Percentiles rank a stretch among this genome's conserved stretches.
These are phyloP conservation scores for Opisthocomus hoazin DNA, from an alignment of 2,113 vertebrate species.

Conservation along the genomic window DNA sequence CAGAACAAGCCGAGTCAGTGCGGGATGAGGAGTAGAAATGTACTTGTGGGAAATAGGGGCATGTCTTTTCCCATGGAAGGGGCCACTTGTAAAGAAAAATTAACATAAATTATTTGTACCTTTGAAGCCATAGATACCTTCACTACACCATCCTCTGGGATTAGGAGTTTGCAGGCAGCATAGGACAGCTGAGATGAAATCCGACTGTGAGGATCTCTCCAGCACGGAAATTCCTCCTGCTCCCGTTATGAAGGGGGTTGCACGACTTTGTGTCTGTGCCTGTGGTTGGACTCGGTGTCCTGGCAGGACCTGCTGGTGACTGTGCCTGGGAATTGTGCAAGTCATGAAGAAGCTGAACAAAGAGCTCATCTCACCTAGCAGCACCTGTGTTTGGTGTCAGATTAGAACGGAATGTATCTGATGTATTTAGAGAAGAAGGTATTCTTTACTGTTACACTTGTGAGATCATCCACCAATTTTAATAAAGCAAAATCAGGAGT, in stretches of 20 bases:
- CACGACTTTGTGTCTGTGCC: neutral
- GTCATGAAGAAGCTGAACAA: neutral
- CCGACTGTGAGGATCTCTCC: neutral
- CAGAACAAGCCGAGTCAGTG: neutral
- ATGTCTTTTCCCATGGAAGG: neutral
- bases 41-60: neutral
- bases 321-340: neutral
- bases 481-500: neutral
- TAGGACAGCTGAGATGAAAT: neutral
- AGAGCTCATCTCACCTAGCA: neutral
- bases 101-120: conserved; percentile 33
- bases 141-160: neutral
- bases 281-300: neutral
- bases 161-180: neutral
- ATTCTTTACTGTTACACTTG: neutral
- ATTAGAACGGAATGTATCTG: neutral
- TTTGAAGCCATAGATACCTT: neutral
- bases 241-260: neutral
- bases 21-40: neutral
- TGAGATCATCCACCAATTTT: neutral
- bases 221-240: neutral
- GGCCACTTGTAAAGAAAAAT: neutral
- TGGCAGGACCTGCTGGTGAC: neutral
- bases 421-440: neutral
- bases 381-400: neutral